Conservation (phyloP, 1,140 invertebrate species). For the Listronotus oregonensis region DNA sequence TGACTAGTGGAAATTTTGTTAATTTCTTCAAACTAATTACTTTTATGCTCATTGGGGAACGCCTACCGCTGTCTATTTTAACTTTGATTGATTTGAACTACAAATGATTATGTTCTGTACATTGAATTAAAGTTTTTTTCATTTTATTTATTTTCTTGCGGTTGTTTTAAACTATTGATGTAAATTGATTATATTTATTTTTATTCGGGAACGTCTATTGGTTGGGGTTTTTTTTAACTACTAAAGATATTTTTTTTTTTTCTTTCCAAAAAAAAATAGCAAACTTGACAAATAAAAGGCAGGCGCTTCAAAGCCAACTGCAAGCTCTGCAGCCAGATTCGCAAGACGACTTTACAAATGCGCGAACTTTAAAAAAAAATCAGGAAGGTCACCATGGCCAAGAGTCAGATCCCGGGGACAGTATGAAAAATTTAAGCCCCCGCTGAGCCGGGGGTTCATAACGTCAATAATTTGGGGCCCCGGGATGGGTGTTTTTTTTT, state of each 20-base stretch:
- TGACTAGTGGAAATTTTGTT: no score
- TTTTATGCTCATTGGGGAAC: no score
- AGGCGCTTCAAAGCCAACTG: slow-evolving; percentile 33
- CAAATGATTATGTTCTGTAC: no score
- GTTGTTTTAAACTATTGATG: no score
- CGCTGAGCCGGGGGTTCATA: slow-evolving; percentile 55
- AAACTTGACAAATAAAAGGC: slow-evolving; percentile 29
- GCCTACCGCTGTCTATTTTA: no score
- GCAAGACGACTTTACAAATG: slow-evolving; percentile 11
- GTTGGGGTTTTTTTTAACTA: neutral
- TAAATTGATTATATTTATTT: no score
- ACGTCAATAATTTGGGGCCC: slow-evolving; percentile 55
- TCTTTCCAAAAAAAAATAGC: slow-evolving; percentile 37
- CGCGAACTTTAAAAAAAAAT: slow-evolving; percentile 43
- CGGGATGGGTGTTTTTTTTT: no score
- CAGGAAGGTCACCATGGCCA: slow-evolving; percentile 33
- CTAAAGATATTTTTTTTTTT: slow-evolving; percentile 12
- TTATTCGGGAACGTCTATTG: no score
- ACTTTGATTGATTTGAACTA: no score
- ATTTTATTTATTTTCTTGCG: no score
- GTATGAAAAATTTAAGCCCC: slow-evolving; percentile 39
- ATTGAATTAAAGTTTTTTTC: no score
- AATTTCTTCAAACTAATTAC: no score
- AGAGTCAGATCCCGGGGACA: slow-evolving; percentile 33
- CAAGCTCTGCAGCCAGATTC: slow-evolving; percentile 30